Percentiles rank a stretch among this genome's conserved stretches.
These are phyloP conservation scores for Bombyx mori DNA, from an alignment of 1,140 invertebrate genomes.

Conservation along the genomic window ASM3026992v2 NC_085126.1:5336001-5336500, in stretches of 20 bases:
- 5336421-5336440: slow-evolving; percentile 49
- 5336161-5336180: not conserved
- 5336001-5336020: no score
- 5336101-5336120: slow-evolving; percentile 15
- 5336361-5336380: slow-evolving; percentile 52
- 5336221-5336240: slow-evolving; percentile 31
- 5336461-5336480: slow-evolving; percentile 27
- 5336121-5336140: slow-evolving; percentile 13
- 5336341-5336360: slow-evolving; percentile 30
- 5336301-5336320: slow-evolving; percentile 37
- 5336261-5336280: slow-evolving; percentile 55
- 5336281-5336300: slow-evolving; percentile 6
- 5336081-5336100: not conserved
- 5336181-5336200: slow-evolving; percentile 5
- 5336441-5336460: slow-evolving; percentile 4
- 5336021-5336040: no score
- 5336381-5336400: slow-evolving; percentile 39
- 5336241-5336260: slow-evolving; percentile 32
- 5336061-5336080: no score
- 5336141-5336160: slow-evolving; percentile 5
- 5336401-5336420: slow-evolving; percentile 60
- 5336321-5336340: slow-evolving; percentile 39
- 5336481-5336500: slow-evolving; percentile 57
- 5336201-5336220: slow-evolving; percentile 13
- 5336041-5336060: no score